These are phyloP conservation scores for Galerucella calmariensis DNA, from an alignment of 2,888 invertebrate species.

Conservation along the genomic window DNA sequence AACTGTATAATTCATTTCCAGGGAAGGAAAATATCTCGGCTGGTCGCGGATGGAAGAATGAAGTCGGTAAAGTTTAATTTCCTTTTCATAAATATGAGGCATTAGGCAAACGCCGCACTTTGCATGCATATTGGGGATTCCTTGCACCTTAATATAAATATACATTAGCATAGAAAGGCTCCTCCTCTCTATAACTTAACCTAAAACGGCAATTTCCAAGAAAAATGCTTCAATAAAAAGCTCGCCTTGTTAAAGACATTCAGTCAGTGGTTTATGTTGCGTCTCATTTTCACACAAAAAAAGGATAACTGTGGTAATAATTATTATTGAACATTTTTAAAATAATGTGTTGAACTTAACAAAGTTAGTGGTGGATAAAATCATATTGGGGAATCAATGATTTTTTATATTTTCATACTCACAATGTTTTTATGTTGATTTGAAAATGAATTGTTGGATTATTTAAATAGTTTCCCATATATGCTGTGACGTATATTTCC, in stretches of 20 bases:
- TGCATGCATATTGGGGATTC: slow-evolving; percentile 47
- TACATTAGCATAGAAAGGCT: slow-evolving; percentile 42
- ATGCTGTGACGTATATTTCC: too few species aligned
- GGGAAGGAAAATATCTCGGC: slow-evolving; percentile 28
- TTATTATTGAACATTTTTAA: not conserved
- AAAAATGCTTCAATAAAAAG: slow-evolving; percentile 33
- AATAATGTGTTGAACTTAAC: not conserved
- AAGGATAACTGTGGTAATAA: not conserved
- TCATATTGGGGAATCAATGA: not conserved
- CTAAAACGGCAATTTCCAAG: slow-evolving; percentile 29
- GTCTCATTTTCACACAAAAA: slow-evolving; percentile 4
- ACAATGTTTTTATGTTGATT: too few species aligned
- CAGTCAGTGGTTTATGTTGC: slow-evolving; percentile 17
- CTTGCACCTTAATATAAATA: slow-evolving; percentile 47
- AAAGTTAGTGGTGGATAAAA: not conserved
- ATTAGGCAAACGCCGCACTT: slow-evolving; percentile 44
- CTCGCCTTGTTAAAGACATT: slow-evolving; percentile 13
- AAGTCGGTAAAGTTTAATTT: slow-evolving; percentile 47
- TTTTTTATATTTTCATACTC: too few species aligned
- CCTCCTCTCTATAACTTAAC: slow-evolving; percentile 33
- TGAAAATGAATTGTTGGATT: too few species aligned
- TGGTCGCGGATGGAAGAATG: slow-evolving; percentile 40
- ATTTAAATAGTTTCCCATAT: too few species aligned
- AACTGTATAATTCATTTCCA: slow-evolving; percentile 32
- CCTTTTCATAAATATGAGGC: slow-evolving; percentile 50